phyloP scores from a whole-genome alignment of 2,888 invertebrate genomes.

The Lottia scabra region DNA sequence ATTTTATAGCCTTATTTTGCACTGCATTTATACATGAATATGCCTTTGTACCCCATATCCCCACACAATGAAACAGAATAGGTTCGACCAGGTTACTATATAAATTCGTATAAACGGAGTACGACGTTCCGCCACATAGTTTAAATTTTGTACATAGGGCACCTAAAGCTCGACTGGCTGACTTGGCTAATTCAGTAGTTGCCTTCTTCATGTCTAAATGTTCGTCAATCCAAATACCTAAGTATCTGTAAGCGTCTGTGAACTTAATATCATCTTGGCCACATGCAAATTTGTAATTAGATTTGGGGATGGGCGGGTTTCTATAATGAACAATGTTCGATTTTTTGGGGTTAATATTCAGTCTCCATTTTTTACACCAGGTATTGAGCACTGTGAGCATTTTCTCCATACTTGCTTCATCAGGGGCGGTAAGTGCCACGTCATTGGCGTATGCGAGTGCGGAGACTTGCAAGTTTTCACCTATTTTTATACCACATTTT shows the following conservation, averaged over 20 bases:
- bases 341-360: neutral
- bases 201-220: neutral
- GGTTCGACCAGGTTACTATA: neutral
- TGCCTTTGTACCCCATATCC: neutral
- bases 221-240: neutral
- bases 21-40: neutral
- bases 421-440: neutral
- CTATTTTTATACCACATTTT: neutral
- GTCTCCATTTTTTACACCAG: constrained; percentile 3
- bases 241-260: neutral
- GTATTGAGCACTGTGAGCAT: neutral
- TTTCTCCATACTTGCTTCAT: neutral
- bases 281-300: neutral
- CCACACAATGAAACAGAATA: neutral
- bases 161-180: neutral
- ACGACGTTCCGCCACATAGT: neutral
- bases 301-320: neutral
- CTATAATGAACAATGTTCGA: neutral
- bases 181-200: neutral
- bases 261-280: neutral
- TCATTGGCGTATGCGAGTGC: neutral
- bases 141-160: too few relatives aligned
- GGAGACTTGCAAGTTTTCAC: neutral
- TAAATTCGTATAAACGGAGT: neutral
- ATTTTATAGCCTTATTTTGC: neutral